A percentile compares a stretch with the other conserved stretches of the same genome.
These are phyloP conservation scores for Tragelaphus buxtoni DNA, from an alignment of 2,113 vertebrate species.

Conservation along the genomic window DNA sequence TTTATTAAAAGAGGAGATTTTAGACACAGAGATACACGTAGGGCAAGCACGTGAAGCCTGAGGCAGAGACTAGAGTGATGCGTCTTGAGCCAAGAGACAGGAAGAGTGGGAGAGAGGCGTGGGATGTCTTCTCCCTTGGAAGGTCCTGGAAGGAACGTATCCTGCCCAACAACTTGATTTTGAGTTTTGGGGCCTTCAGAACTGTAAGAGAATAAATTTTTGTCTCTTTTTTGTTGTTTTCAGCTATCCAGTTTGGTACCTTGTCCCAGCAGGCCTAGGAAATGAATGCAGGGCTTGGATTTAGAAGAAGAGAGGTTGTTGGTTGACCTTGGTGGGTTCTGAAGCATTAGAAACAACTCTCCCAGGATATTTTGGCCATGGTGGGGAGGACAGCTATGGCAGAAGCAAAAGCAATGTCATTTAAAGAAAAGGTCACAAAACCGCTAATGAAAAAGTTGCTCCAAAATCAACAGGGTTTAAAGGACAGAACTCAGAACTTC, in stretches of 20 bases:
- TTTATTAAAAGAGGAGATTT: not conserved
- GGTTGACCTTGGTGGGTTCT: not conserved
- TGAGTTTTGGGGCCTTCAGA: not conserved
- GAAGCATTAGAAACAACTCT: not conserved
- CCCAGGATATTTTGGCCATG: not conserved
- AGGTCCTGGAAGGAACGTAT: not conserved
- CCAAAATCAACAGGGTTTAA: not conserved
- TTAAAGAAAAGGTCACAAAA: not conserved
- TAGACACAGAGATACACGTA: not conserved
- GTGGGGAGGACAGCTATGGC: not conserved
- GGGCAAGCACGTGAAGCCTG: not conserved
- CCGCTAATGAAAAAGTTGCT: not conserved
- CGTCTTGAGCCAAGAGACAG: not conserved
- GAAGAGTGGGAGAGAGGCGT: not conserved
- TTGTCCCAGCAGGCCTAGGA: not conserved
- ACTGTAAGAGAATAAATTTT: not conserved
- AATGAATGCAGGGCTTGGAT: not conserved
- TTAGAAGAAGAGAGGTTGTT: not conserved
- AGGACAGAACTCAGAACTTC: not conserved
- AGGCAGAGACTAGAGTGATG: not conserved
- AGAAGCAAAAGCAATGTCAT: not conserved
- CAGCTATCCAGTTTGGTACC: not conserved
- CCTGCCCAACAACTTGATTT: not conserved
- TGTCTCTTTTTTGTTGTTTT: not conserved
- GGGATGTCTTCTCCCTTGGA: not conserved